Evolutionary conservation across 2,797 vertebrate genomes (phyloP).

Genomic region (Nothura maculosa): DNA sequence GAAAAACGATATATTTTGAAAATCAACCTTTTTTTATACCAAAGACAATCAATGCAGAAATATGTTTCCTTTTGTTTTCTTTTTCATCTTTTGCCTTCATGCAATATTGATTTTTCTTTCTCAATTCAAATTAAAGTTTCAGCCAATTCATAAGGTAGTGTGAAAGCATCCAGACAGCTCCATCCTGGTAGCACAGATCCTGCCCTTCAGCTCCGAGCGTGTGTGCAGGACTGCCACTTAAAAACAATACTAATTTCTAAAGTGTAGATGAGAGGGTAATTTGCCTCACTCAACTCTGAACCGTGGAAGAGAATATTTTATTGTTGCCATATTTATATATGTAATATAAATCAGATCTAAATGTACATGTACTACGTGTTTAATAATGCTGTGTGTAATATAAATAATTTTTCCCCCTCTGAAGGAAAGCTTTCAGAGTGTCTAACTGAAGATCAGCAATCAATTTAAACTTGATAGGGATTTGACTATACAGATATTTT

Average conservation of each 20-base stretch:
- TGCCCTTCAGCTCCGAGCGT: neutral
- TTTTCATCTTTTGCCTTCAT: neutral
- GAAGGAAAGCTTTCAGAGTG: neutral
- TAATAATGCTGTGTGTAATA: too few species aligned
- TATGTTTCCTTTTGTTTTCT: rapidly evolving
- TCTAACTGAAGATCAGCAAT: neutral
- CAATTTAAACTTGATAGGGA: rapidly evolving
- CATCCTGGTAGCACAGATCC: neutral
- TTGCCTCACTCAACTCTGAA: neutral
- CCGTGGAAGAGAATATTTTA: neutral
- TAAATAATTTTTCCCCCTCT: neutral
- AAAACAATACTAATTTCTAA: neutral
- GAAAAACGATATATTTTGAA: neutral
- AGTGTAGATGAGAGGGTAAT: rapidly evolving
- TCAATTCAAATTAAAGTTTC: neutral
- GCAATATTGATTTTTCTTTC: neutral
- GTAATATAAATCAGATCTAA: neutral
- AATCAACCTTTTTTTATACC: neutral
- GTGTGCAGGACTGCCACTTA: neutral
- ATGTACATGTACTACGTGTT: too few species aligned
- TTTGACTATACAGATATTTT: neutral
- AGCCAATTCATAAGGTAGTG: neutral
- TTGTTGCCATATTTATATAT: neutral
- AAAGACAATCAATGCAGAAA: neutral
- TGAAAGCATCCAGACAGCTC: neutral